These are phyloP conservation scores for Drosophila merina DNA, from an alignment of 2,888 invertebrate genomes.

Conservation along the genomic window DNA sequence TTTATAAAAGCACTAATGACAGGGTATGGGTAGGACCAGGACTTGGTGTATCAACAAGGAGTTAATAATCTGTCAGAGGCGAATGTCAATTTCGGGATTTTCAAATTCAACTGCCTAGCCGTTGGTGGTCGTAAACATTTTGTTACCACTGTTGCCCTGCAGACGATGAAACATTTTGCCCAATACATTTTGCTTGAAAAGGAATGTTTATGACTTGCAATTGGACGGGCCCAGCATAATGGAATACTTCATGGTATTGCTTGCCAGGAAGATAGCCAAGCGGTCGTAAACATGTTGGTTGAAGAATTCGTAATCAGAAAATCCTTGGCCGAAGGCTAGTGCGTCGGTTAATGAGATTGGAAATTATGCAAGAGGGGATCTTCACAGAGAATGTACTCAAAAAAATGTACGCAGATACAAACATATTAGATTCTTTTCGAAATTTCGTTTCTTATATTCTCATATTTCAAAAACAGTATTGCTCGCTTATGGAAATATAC, in stretches of 20 bases:
- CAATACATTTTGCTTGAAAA: constrained; percentile 24
- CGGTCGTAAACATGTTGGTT: constrained; percentile 11
- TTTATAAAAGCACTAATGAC: constrained; percentile 41
- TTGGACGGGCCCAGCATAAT: constrained; percentile 16
- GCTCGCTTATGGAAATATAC: background rate
- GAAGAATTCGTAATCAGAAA: constrained; percentile 7
- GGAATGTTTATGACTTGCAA: constrained; percentile 30
- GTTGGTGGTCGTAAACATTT: constrained; percentile 28
- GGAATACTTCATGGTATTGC: constrained; percentile 10
- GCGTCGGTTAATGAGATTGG: constrained; percentile 5
- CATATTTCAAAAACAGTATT: background rate
- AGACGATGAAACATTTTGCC: constrained; percentile 30
- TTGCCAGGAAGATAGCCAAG: background rate
- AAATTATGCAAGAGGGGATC: constrained; percentile 13
- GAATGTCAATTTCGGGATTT: constrained; percentile 9
- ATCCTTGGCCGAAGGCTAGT: constrained; percentile 1
- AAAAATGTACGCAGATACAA: background rate
- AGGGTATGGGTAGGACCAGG: constrained; percentile 1
- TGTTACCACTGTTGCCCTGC: constrained; percentile 17
- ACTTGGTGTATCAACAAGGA: constrained; percentile 24
- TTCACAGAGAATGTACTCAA: background rate
- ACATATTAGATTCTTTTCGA: background rate
- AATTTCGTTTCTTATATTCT: background rate
- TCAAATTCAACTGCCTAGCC: constrained; percentile 13
- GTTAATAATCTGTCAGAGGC: constrained; percentile 44